phyloP scores from a whole-genome alignment of 2,888 invertebrate species.

The Clanis bilineata region DNA sequence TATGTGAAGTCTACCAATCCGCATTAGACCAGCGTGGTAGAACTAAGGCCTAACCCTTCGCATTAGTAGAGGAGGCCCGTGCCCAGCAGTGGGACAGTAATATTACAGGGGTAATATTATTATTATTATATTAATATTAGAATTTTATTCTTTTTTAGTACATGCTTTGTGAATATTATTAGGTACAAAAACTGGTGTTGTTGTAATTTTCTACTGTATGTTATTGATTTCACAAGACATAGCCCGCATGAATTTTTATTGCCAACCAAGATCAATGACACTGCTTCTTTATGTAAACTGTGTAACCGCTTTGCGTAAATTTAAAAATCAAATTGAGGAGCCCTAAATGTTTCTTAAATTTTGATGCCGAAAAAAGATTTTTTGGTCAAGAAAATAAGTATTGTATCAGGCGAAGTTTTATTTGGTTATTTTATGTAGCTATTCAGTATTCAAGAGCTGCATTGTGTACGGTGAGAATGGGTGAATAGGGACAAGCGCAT shows the following conservation, averaged over 20 bases:
- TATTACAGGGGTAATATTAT: too few species aligned
- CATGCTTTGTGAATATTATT: too few species aligned
- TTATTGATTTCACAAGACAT: constrained; percentile 34
- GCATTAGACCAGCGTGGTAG: too few species aligned
- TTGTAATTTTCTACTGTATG: constrained; percentile 13
- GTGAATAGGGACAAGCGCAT: too few species aligned
- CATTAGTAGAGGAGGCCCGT: too few species aligned
- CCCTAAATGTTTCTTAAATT: not conserved
- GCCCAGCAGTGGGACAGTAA: too few species aligned
- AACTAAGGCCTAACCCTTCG: too few species aligned
- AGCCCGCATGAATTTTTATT: constrained; percentile 35
- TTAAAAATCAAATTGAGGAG: not conserved
- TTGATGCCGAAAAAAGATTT: not conserved
- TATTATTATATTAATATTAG: too few species aligned
- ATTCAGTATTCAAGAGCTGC: too few species aligned
- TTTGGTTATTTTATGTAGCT: not conserved
- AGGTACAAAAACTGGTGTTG: not conserved
- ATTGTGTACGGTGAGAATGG: too few species aligned
- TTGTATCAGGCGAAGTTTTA: not conserved
- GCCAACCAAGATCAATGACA: constrained; percentile 26
- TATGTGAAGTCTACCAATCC: too few species aligned
- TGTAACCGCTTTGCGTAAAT: not conserved
- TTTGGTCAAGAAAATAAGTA: not conserved
- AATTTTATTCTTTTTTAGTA: too few species aligned
- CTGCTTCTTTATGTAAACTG: constrained; percentile 15